Evolutionary conservation across 2,797 vertebrate genomes (phyloP).

Genomic region (Enteromius treurensis): DNA sequence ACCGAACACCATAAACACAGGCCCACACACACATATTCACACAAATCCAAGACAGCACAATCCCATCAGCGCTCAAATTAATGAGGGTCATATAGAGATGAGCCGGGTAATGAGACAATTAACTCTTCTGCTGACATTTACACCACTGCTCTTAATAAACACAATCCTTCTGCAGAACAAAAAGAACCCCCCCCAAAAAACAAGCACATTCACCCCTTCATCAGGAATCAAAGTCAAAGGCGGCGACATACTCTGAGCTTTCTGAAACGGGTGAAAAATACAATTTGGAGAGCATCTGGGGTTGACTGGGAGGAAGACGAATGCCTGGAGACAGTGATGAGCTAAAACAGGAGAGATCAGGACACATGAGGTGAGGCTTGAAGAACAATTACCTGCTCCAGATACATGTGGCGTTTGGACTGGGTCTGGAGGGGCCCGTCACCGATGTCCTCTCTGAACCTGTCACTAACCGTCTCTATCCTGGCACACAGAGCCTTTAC

Average conservation of each 20-base stretch:
- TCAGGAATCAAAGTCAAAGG: not conserved
- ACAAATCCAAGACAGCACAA: conserved; percentile 46
- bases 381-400: conserved; percentile 59
- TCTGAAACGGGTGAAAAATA: conserved; percentile 60
- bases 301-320: conserved; percentile 48
- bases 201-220: conserved; percentile 35
- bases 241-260: not conserved
- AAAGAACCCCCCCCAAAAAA: not conserved
- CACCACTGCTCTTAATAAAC: conserved; percentile 57
- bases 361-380: conserved; percentile 20
- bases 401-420: conserved; percentile 9
- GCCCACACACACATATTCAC: conserved; percentile 5
- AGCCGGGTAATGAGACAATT: conserved; percentile 66
- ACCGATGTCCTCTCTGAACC: conserved; percentile 34
- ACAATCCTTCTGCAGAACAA: conserved; percentile 33
- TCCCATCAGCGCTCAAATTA: conserved; percentile 66
- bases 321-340: conserved; percentile 44
- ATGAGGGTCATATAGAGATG: conserved; percentile 63
- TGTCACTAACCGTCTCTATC: conserved; percentile 19
- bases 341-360: conserved; percentile 50
- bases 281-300: conserved; percentile 63
- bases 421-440: conserved; percentile 45
- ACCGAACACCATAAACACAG: conserved; percentile 12
- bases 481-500: conserved; percentile 2
- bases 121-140: conserved; percentile 64